A percentile compares a stretch with the other conserved stretches of the same genome.
phyloP scores from a whole-genome alignment of 2,113 vertebrate species.

The Puntigrus tetrazona region DNA sequence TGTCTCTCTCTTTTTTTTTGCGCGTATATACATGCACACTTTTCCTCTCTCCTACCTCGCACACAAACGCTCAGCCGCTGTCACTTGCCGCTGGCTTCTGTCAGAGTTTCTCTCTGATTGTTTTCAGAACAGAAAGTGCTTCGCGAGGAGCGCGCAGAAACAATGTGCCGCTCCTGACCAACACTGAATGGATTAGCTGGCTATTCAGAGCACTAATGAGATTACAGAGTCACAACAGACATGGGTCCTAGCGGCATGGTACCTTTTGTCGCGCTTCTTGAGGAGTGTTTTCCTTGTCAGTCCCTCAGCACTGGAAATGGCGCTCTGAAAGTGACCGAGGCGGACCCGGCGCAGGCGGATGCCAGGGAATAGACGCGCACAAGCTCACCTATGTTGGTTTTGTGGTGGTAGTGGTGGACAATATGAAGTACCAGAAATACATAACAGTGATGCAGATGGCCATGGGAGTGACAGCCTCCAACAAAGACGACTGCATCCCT shows the following conservation, averaged over 20 bases:
- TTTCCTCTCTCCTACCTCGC: conserved; percentile 54
- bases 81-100: conserved; percentile 56
- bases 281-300: conserved; percentile 65
- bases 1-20: conserved; percentile 26
- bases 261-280: conserved; percentile 67
- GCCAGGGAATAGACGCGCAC: conserved; percentile 75
- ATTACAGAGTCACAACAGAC: conserved; percentile 74
- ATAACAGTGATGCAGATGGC: conserved; percentile 99
- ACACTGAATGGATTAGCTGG: conserved; percentile 77
- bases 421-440: conserved; percentile 99
- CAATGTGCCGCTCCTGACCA: conserved; percentile 72
- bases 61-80: conserved; percentile 64
- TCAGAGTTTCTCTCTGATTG: conserved; percentile 38
- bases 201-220: conserved; percentile 82
- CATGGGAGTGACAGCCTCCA: conserved; percentile 96
- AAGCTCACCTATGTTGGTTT: conserved; percentile 86
- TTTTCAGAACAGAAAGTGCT: conserved; percentile 58
- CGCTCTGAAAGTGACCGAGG: conserved; percentile 66
- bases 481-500: conserved; percentile 93
- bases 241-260: conserved; percentile 69
- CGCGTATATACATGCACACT: conserved; percentile 60
- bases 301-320: conserved; percentile 72
- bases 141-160: conserved; percentile 59
- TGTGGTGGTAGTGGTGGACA: conserved; percentile 77
- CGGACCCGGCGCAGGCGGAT: conserved; percentile 72